Conservation (phyloP, 1,140 invertebrate genomes). For the Penaeus indicus region DNA sequence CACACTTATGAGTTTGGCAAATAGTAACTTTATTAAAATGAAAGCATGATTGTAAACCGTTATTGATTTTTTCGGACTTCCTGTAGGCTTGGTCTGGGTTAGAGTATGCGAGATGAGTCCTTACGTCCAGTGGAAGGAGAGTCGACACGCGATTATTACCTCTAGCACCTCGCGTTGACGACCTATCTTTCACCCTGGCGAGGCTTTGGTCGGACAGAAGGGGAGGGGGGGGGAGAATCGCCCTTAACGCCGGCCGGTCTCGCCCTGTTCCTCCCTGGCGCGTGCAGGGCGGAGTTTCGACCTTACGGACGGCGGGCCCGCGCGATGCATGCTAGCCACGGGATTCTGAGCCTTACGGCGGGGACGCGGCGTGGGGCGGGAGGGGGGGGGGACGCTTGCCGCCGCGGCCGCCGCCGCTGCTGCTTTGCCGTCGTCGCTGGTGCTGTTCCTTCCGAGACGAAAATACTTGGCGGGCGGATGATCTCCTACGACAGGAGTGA, state of each 20-base stretch:
- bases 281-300: conserved; percentile 37
- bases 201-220: conserved; percentile 36
- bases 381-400: too few relatives aligned
- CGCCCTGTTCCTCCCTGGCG: background rate
- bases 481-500: background rate
- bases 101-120: too few relatives aligned
- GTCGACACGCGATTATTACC: too few relatives aligned
- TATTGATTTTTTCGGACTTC: too few relatives aligned
- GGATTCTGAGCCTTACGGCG: conserved; percentile 36
- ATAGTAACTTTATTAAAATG: too few relatives aligned
- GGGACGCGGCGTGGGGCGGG: conserved; percentile 49
- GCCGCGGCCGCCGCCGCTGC: too few relatives aligned
- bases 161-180: background rate
- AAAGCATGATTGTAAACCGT: too few relatives aligned
- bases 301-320: conserved; percentile 15
- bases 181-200: conserved; percentile 15
- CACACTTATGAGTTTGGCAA: too few relatives aligned
- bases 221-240: conserved; percentile 17
- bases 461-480: conserved; percentile 49
- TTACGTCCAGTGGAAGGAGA: too few relatives aligned
- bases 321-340: background rate
- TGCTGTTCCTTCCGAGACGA: conserved; percentile 38
- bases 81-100: too few relatives aligned
- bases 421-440: background rate
- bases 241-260: conserved; percentile 17